These are phyloP conservation scores for Drosophila virilis DNA, from an alignment of 1,140 invertebrate species.

Conservation along the genomic window DNA sequence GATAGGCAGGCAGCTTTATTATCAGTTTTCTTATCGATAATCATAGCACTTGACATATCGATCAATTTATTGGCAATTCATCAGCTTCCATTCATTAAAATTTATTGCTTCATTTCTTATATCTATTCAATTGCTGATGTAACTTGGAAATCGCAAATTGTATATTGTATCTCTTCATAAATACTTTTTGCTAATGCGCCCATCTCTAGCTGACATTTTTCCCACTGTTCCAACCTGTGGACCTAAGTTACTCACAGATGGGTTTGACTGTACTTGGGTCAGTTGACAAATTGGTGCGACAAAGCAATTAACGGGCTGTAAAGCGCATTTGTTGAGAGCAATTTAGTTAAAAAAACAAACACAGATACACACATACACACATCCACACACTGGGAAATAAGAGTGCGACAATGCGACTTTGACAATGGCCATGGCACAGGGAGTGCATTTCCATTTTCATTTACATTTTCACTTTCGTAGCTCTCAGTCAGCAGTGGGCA, in stretches of 20 bases:
- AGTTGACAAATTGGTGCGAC: constrained; percentile 61
- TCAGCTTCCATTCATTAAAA: no score
- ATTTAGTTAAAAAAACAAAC: constrained; percentile 19
- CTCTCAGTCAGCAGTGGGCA: constrained; percentile 39
- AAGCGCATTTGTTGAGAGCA: constrained; percentile 37
- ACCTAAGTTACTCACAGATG: constrained; percentile 12
- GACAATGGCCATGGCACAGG: constrained; percentile 20
- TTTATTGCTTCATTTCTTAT: no score
- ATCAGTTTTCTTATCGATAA: no score
- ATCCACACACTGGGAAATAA: constrained; percentile 1
- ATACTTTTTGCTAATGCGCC: background rate
- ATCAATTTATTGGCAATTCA: no score
- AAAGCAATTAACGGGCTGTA: constrained; percentile 68
- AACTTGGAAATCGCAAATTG: no score
- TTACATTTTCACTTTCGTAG: constrained; percentile 31
- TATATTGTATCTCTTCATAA: no score
- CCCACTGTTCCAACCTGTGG: background rate
- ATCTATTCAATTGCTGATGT: no score
- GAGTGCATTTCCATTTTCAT: constrained; percentile 55
- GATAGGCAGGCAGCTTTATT: no score
- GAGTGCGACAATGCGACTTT: constrained; percentile 6
- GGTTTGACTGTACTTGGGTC: constrained; percentile 4
- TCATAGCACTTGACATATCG: no score
- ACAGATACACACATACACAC: background rate
- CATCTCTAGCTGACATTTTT: constrained; percentile 2